Percentiles rank a stretch among this genome's conserved stretches.
Conservation (phyloP, 2,113 vertebrate species). For the Irena cyanogastra region DNA sequence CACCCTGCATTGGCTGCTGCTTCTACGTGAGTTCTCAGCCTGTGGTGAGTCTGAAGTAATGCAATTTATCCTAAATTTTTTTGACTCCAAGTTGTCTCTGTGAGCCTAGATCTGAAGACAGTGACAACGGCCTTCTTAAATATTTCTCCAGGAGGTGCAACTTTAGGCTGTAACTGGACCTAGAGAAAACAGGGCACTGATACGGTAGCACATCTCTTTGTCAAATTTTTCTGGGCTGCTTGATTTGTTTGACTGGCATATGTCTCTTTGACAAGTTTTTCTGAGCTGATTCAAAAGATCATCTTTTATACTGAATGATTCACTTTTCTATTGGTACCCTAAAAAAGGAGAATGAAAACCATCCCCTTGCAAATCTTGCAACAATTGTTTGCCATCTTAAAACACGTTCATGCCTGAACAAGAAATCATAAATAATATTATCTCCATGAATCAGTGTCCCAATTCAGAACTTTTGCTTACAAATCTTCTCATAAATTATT, state of each 20-base stretch:
- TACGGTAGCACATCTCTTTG: accelerated
- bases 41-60: neutral
- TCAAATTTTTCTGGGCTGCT: neutral
- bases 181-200: neutral
- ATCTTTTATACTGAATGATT: neutral
- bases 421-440: conserved; percentile 1
- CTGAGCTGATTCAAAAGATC: neutral
- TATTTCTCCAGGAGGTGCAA: neutral
- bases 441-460: neutral
- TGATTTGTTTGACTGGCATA: neutral
- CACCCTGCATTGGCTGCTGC: neutral
- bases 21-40: neutral
- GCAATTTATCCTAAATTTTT: neutral
- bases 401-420: neutral
- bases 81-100: neutral
- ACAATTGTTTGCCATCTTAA: neutral
- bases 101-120: neutral
- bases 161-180: neutral
- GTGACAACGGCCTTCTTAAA: neutral
- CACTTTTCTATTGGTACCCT: neutral
- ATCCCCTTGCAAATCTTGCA: neutral
- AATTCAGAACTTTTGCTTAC: neutral
- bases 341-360: neutral
- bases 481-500: conserved; percentile 23
- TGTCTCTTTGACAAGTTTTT: neutral